A percentile compares a stretch with the other conserved stretches of the same genome.
Evolutionary conservation across 53 echinoderm and acorn worm genomes (phyloP).

Genomic region (Stichopus horrens): DNA sequence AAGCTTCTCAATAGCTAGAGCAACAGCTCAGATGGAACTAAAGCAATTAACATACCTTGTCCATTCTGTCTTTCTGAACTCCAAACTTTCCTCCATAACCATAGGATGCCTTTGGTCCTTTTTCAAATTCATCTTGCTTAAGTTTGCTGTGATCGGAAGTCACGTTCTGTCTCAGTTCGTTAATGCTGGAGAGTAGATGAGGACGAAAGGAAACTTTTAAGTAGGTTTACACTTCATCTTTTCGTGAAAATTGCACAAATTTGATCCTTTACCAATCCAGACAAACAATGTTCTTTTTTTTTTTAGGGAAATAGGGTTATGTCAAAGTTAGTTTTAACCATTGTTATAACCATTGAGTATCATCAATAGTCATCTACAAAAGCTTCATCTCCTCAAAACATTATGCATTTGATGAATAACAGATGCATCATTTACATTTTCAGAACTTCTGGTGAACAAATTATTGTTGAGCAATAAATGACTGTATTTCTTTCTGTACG

Average conservation of each 20-base stretch:
- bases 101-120: slow-evolving; percentile 87
- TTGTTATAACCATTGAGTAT: too few species aligned
- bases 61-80: slow-evolving; percentile 95
- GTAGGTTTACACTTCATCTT: not conserved
- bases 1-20: too few species aligned
- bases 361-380: too few species aligned
- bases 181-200: slow-evolving; percentile 56
- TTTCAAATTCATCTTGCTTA: slow-evolving; percentile 70
- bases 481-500: too few species aligned
- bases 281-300: not conserved
- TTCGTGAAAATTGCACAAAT: not conserved
- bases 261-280: too few species aligned
- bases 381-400: too few species aligned
- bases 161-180: slow-evolving; percentile 72
- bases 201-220: not conserved
- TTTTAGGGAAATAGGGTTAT: not conserved
- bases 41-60: slow-evolving; percentile 61
- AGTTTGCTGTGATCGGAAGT: slow-evolving; percentile 61
- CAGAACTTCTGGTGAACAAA: too few species aligned
- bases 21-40: too few species aligned
- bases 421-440: too few species aligned
- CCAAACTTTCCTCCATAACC: slow-evolving; percentile 99
- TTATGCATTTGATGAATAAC: too few species aligned
- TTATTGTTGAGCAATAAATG: too few species aligned
- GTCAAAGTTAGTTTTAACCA: too few species aligned